Percentiles rank a stretch among this genome's conserved stretches.
phyloP scores from a whole-genome alignment of 2,797 vertebrate genomes.

The Phoxinus dragarum region DNA sequence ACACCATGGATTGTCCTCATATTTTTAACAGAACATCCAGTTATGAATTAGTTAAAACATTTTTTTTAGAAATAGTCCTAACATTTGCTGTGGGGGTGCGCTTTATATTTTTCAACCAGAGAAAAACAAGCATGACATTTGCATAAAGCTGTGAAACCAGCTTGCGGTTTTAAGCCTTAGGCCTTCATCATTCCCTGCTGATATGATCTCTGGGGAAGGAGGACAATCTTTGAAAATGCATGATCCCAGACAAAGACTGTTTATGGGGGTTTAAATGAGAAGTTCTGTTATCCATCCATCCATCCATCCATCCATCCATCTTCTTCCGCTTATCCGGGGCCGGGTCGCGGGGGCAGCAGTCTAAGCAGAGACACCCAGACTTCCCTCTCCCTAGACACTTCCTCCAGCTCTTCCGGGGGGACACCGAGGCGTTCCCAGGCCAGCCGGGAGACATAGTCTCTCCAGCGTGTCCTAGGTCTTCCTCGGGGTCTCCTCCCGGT shows the following conservation, averaged over 20 bases:
- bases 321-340: too few relatives aligned
- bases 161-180: background rate
- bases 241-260: background rate
- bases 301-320: too few relatives aligned
- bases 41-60: background rate
- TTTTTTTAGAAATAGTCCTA: background rate
- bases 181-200: background rate
- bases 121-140: slow-evolving; percentile 54
- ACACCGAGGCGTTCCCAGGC: too few relatives aligned
- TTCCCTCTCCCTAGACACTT: too few relatives aligned
- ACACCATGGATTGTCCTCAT: background rate
- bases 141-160: slow-evolving; percentile 50
- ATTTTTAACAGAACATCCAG: background rate
- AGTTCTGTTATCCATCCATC: too few relatives aligned
- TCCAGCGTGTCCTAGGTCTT: too few relatives aligned
- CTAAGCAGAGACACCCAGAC: too few relatives aligned
- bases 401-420: too few relatives aligned
- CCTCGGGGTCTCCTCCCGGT: too few relatives aligned
- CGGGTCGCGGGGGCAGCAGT: too few relatives aligned
- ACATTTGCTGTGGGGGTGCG: slow-evolving; percentile 9
- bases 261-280: background rate
- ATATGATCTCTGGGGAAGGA: background rate
- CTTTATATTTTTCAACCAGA: slow-evolving; percentile 50
- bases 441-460: too few relatives aligned
- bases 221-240: background rate